phyloP scores from a whole-genome alignment of 2,113 vertebrate species.

The Hystrix brachyura region DNA sequence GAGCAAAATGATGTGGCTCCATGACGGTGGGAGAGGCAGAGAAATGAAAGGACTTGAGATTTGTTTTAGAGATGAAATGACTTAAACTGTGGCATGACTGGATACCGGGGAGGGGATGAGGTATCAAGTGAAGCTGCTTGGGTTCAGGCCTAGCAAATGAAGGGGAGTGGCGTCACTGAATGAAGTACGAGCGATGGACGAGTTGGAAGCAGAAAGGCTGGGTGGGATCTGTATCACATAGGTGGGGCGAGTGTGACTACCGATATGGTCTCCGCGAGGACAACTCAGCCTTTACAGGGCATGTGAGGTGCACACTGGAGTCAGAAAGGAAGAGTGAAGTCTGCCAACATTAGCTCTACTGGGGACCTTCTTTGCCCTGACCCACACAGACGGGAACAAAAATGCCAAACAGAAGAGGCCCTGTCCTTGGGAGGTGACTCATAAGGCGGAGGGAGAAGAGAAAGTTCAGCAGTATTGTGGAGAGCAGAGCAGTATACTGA shows the following conservation, averaged over 20 bases:
- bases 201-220: background rate
- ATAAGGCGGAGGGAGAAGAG: background rate
- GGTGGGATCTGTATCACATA: background rate
- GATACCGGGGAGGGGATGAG: background rate
- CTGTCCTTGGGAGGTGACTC: background rate
- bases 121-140: background rate
- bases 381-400: background rate
- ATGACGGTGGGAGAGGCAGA: background rate
- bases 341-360: background rate
- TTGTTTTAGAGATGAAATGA: background rate
- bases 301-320: accelerated
- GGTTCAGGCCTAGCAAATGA: background rate
- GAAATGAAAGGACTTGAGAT: background rate
- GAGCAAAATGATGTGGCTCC: background rate
- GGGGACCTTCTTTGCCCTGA: background rate
- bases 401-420: background rate
- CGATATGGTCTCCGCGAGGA: background rate
- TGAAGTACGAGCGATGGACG: background rate
- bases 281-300: background rate
- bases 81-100: background rate
- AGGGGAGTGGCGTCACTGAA: background rate
- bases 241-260: background rate
- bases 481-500: background rate
- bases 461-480: background rate
- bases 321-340: background rate